Conservation (phyloP, 1,140 invertebrate genomes). For the Reticulitermes speratus region DNA sequence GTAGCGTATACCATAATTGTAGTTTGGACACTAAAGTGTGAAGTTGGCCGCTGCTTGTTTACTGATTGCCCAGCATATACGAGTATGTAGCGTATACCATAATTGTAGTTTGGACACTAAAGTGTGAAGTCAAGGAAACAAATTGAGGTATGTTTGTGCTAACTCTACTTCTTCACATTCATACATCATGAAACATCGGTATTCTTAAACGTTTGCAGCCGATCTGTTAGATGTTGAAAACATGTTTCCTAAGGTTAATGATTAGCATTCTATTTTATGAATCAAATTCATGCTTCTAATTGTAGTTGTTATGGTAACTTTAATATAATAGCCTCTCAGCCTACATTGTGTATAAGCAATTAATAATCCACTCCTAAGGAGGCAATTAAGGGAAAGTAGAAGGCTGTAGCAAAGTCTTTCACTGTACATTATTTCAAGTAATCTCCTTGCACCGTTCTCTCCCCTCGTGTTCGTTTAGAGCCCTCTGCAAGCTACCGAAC, state of each 20-base stretch:
- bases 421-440: slow-evolving; percentile 11
- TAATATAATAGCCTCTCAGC: neutral
- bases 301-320: neutral
- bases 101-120: neutral
- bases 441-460: neutral
- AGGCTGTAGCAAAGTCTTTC: neutral
- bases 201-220: neutral
- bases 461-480: neutral
- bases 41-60: neutral
- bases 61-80: neutral
- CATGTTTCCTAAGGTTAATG: neutral
- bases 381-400: slow-evolving; percentile 3
- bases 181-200: neutral
- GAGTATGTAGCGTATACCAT: neutral
- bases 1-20: neutral
- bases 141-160: neutral
- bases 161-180: neutral
- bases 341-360: slow-evolving; percentile 2
- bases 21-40: neutral
- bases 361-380: slow-evolving; percentile 6
- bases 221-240: neutral
- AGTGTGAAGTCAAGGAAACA: neutral
- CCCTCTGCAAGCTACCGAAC: neutral
- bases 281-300: slow-evolving; percentile 12
- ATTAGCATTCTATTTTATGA: neutral